Conservation (phyloP, 2,797 vertebrate genomes). For the Periparus ater region DNA sequence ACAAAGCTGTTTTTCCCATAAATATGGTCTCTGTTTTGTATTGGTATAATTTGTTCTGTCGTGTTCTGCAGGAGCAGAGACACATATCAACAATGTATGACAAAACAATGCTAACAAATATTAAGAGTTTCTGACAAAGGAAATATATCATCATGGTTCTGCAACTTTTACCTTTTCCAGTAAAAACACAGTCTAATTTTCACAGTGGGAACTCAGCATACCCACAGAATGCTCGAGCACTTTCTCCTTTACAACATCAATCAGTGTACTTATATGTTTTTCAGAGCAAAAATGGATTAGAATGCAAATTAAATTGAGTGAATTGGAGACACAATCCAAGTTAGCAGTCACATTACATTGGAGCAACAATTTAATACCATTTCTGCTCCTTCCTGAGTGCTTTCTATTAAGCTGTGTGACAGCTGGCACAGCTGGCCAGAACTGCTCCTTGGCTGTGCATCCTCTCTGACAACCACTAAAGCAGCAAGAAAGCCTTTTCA, state of each 20-base stretch:
- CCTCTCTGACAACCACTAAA: background rate
- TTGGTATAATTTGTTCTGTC: background rate
- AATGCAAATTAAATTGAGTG: background rate
- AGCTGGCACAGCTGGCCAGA: background rate
- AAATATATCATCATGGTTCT: background rate
- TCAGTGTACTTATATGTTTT: background rate
- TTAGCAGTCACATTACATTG: background rate
- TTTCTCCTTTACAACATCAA: background rate
- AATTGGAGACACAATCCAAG: background rate
- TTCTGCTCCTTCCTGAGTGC: background rate
- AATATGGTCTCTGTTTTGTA: background rate
- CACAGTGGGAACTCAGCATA: background rate
- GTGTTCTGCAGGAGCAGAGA: background rate
- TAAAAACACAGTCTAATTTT: background rate
- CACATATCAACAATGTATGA: background rate
- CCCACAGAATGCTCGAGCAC: background rate
- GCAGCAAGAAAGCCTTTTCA: background rate
- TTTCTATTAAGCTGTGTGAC: background rate
- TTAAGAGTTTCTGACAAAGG: background rate
- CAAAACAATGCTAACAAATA: background rate
- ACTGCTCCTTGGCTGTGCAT: background rate
- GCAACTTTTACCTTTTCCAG: background rate
- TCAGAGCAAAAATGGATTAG: background rate
- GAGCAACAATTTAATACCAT: background rate
- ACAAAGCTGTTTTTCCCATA: background rate